phyloP scores from a whole-genome alignment of 2,888 invertebrate species.

The Malachius bipustulatus region DNA sequence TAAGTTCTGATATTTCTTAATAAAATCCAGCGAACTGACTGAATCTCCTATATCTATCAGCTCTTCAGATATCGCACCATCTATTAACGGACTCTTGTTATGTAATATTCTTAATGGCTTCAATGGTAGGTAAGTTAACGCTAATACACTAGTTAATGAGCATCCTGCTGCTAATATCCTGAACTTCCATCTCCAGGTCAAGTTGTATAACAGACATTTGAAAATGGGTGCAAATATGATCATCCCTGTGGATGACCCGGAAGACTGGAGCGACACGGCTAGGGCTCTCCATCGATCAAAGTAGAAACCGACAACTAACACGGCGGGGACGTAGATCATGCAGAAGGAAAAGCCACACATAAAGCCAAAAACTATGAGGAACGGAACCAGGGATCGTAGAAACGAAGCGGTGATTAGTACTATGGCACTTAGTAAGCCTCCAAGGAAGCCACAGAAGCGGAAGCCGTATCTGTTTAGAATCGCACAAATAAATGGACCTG shows the following conservation, averaged over 20 bases:
- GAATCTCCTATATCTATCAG: no score
- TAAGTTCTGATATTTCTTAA: no score
- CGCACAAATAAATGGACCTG: constrained; percentile 32
- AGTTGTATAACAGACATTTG: constrained; percentile 36
- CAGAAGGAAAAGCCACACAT: constrained; percentile 46
- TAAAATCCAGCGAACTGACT: no score
- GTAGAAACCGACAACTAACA: constrained; percentile 62
- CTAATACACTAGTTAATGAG: constrained; percentile 17
- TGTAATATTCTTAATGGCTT: constrained; percentile 17
- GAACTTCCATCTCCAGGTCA: constrained; percentile 48
- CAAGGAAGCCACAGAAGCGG: constrained; percentile 24
- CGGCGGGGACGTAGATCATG: constrained; percentile 56
- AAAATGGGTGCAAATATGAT: constrained; percentile 48
- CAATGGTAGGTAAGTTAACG: constrained; percentile 26
- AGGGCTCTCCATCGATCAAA: constrained; percentile 62
- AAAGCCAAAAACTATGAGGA: constrained; percentile 26
- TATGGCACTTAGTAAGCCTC: constrained; percentile 22
- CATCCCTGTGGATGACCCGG: constrained; percentile 59
- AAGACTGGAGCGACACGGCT: constrained; percentile 60
- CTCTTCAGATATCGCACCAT: no score
- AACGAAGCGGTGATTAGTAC: constrained; percentile 24
- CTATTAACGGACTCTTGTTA: no score
- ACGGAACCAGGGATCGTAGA: constrained; percentile 15
- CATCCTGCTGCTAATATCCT: constrained; percentile 37
- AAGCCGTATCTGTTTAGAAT: constrained; percentile 30